Evolutionary conservation across 2,113 vertebrate species (phyloP), one percentile per base, ranked within the genome.

Genomic region (Thalassoma bifasciatum): DNA sequence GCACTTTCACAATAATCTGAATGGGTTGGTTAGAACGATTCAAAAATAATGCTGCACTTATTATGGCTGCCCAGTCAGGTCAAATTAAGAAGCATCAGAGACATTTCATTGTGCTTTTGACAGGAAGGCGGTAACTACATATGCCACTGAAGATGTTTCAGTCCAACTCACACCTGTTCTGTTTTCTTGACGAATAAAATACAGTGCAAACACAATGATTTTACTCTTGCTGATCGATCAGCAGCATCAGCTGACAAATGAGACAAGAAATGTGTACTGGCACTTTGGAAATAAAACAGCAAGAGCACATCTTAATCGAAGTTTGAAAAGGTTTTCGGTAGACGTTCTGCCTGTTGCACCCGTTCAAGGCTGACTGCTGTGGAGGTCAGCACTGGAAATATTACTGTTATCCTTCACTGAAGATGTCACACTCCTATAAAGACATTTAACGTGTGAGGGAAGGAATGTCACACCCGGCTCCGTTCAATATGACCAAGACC

Each of bases 401-500:
- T 72, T 19, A 22, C 21, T 44, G 22, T 75, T 63, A 59, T 68
- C 57, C 30, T 70, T 75, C 66, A 51, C 17, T 14, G 36, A 16
- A 68, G 61, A 56, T 61, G 66, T 66, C 40, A 40, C 63, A 30
- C 58, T 64, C 51, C 60, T 59, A 66, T 36, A 57, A 38, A 69
- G 30, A 56, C 79, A 47, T 71, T 69, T 60, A 50, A 26, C 51
- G 13, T 42, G 76, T 50, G 71, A 85, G 67, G 57, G 85, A 83
- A 76, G 30, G 46, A 30, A 51, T 37, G 57, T 69, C 57, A 87
- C 62, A 78, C 77, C 56, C 19, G 53, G 17, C 44, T 60, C 51
- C 36, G 62, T 56, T 82, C 81, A 75, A 81, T 72, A 77, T 36
- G 60, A 66, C 44, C 58, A 49, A 52, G 60, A 74, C 81, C 73